phyloP scores from a whole-genome alignment of 2,888 invertebrate species.

The Tryphoninae sp. region DNA sequence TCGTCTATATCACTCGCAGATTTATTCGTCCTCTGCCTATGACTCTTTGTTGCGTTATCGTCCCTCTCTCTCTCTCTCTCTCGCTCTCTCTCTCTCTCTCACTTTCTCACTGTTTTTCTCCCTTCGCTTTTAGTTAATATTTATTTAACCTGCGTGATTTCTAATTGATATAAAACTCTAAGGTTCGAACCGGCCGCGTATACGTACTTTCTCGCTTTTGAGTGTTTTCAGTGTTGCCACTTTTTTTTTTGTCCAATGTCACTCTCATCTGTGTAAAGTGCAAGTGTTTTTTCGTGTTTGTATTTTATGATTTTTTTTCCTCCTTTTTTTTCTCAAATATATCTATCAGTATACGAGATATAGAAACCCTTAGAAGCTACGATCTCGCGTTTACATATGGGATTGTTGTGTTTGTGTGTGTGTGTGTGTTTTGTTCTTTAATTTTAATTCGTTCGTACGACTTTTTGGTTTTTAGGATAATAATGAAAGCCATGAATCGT shows the following conservation, averaged over 20 bases:
- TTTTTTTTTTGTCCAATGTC: neutral
- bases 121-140: constrained; percentile 19
- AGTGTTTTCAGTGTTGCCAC: constrained; percentile 18
- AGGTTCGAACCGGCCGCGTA: constrained; percentile 47
- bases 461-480: constrained; percentile 31
- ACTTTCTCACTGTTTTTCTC: constrained; percentile 15
- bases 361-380: constrained; percentile 57
- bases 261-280: constrained; percentile 12
- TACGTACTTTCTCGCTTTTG: constrained; percentile 56
- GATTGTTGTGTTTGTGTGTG: neutral
- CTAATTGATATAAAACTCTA: constrained; percentile 65
- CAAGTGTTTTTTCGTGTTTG: neutral
- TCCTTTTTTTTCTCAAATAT: constrained; percentile 29
- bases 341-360: constrained; percentile 48
- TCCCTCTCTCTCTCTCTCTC: constrained; percentile 22
- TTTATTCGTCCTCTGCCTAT: constrained; percentile 25
- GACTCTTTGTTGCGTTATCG: constrained; percentile 24
- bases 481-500: constrained; percentile 46
- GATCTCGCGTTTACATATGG: constrained; percentile 51
- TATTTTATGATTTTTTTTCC: constrained; percentile 14
- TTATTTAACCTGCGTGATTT: constrained; percentile 31
- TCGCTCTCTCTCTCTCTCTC: constrained; percentile 23
- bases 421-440: constrained; percentile 5
- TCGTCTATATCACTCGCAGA: constrained; percentile 41
- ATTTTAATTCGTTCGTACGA: constrained; percentile 43